These are phyloP conservation scores for Bothrops jararaca DNA, from an alignment of 2,113 vertebrate species.

Conservation along the genomic window DNA sequence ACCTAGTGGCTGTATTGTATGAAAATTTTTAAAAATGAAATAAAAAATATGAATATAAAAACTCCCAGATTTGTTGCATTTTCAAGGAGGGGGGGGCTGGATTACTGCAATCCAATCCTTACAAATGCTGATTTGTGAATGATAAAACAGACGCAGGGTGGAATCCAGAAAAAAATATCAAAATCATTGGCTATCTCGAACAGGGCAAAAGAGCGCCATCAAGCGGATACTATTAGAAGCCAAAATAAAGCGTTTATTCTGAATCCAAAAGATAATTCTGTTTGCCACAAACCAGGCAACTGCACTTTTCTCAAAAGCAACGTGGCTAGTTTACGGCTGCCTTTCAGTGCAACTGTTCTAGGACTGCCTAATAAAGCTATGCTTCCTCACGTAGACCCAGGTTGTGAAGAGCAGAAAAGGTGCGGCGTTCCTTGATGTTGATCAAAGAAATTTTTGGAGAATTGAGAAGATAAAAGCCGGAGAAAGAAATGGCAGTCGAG, in stretches of 20 bases:
- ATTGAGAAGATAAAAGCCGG: too few relatives aligned
- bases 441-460: neutral
- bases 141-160: neutral
- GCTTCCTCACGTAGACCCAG: neutral
- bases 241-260: too few relatives aligned
- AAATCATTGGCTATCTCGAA: neutral
- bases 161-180: neutral
- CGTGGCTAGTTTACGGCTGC: neutral
- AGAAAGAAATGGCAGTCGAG: neutral
- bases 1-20: neutral
- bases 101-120: neutral
- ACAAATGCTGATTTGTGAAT: neutral
- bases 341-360: neutral
- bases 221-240: neutral
- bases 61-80: neutral
- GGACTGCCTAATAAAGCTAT: neutral
- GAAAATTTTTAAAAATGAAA: neutral
- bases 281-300: neutral
- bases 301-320: neutral
- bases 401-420: neutral
- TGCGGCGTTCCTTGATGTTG: neutral
- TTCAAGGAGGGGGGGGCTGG: neutral
- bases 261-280: neutral
- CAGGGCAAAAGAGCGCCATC: neutral
- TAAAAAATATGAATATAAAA: slow-evolving; percentile 16